Percentiles rank a stretch among this genome's conserved stretches.
Evolutionary conservation across 2,113 vertebrate genomes (phyloP).

Genomic region (Tiliqua scincoides): DNA sequence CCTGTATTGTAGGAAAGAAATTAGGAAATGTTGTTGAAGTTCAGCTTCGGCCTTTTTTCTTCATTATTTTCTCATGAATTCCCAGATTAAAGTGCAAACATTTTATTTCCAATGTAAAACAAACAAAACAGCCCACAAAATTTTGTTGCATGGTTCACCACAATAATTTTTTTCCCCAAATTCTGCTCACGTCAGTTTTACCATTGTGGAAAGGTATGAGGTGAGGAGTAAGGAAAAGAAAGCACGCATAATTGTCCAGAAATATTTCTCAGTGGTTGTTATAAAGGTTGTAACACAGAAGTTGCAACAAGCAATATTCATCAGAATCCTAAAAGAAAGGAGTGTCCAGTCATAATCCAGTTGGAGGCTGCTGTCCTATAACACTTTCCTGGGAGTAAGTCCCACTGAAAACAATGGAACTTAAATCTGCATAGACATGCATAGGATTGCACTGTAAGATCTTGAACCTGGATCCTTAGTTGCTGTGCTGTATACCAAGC

Average conservation of each 20-base stretch:
- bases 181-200: background rate
- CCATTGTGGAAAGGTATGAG: background rate
- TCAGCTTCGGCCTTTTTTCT: background rate
- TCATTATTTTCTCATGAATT: constrained; percentile 20
- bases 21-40: constrained; percentile 28
- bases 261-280: background rate
- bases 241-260: background rate
- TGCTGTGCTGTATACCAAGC: background rate
- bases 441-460: background rate
- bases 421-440: too few relatives aligned
- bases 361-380: too few relatives aligned
- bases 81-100: background rate
- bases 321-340: background rate
- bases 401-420: too few relatives aligned
- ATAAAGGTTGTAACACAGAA: background rate
- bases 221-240: background rate
- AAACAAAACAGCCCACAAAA: background rate
- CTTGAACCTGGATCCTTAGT: background rate
- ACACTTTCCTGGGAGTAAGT: too few relatives aligned
- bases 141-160: background rate
- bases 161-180: too few relatives aligned
- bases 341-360: background rate
- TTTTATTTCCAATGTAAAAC: constrained; percentile 15
- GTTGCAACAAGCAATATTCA: background rate
- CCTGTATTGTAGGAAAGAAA: constrained; percentile 33